These are phyloP conservation scores for Drosophila aff. DNA, from an alignment of 1,140 invertebrate genomes.

Conservation along the genomic window DNA sequence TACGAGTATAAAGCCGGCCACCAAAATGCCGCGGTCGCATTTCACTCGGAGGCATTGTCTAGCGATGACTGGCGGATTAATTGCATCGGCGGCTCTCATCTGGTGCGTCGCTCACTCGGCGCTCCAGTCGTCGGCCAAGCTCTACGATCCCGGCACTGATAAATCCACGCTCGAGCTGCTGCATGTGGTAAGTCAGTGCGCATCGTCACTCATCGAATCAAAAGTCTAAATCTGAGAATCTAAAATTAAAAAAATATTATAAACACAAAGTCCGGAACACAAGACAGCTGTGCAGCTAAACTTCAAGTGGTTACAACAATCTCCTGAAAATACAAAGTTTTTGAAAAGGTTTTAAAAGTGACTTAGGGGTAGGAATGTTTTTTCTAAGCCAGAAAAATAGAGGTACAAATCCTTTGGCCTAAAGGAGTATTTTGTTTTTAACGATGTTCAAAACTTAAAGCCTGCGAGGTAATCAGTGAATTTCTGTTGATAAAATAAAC, in stretches of 20 bases:
- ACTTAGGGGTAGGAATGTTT: not conserved
- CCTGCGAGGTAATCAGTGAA: not conserved
- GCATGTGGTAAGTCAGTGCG: constrained; percentile 76
- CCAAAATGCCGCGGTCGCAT: constrained; percentile 80
- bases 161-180: constrained; percentile 78
- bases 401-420: not conserved
- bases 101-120: constrained; percentile 70
- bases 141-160: constrained; percentile 69
- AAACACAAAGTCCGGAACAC: not conserved
- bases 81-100: constrained; percentile 71
- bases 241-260: not conserved
- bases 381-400: not conserved
- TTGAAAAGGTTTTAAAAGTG: not conserved
- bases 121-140: constrained; percentile 60
- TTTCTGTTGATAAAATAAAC: not conserved
- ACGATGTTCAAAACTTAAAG: not conserved
- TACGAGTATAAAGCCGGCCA: constrained; percentile 63
- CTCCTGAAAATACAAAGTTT: not conserved
- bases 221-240: not conserved
- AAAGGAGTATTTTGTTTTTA: not conserved
- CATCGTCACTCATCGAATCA: not conserved
- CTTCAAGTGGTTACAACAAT: constrained; percentile 14
- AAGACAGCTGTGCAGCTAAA: constrained; percentile 26
- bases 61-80: constrained; percentile 76
- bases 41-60: constrained; percentile 79